phyloP scores from a whole-genome alignment of 2,888 invertebrate species.

The Heliconius erato region DNA sequence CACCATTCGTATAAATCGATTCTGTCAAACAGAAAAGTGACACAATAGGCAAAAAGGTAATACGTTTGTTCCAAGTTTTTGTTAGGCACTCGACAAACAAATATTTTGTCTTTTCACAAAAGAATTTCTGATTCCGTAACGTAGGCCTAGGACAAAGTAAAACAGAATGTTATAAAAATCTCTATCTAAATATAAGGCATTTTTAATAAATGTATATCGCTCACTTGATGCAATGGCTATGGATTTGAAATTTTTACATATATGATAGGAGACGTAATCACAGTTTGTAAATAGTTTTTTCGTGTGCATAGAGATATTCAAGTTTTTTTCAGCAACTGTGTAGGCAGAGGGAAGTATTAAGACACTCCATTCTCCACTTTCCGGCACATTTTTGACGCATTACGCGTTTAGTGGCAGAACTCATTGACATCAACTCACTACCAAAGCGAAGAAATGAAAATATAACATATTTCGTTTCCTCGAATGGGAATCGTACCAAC shows the following conservation, averaged over 20 bases:
- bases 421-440: too few species aligned
- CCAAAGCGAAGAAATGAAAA: too few species aligned
- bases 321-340: not conserved
- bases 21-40: conserved; percentile 69
- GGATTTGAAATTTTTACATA: not conserved
- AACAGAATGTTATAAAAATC: not conserved
- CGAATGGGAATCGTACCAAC: too few species aligned
- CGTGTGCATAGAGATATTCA: not conserved
- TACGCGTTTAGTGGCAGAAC: too few species aligned
- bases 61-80: conserved; percentile 59
- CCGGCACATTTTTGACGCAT: too few species aligned
- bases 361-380: too few species aligned
- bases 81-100: conserved; percentile 54
- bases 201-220: not conserved
- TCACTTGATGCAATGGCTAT: not conserved
- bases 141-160: not conserved
- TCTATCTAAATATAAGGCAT: not conserved
- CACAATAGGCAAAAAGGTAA: conserved; percentile 67
- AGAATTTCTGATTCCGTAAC: conserved; percentile 32
- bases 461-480: too few species aligned
- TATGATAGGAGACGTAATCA: not conserved
- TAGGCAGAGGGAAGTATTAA: too few species aligned
- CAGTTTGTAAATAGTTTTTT: too few species aligned
- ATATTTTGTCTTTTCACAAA: conserved; percentile 43
- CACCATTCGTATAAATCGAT: conserved; percentile 76